Evolutionary conservation across 1,140 invertebrate species (phyloP).

Genomic region (Ips nitidus): DNA sequence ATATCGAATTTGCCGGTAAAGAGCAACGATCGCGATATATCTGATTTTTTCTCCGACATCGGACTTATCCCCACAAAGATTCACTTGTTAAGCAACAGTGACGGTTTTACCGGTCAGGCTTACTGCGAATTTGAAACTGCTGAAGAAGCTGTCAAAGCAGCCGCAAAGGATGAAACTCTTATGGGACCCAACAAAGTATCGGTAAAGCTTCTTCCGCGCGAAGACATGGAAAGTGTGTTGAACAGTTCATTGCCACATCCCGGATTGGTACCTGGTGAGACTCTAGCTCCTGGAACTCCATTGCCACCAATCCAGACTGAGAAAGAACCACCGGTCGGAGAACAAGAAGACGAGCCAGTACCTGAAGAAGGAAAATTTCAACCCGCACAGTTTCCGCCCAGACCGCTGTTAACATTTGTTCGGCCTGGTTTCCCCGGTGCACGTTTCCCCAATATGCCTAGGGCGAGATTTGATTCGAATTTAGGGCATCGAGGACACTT

Average conservation of each 20-base stretch:
- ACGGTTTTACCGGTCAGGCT: conserved; percentile 72
- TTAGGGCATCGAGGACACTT: background rate
- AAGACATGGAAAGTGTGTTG: conserved; percentile 54
- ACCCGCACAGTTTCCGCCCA: background rate
- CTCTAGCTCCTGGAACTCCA: conserved; percentile 16
- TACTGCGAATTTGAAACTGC: conserved; percentile 78
- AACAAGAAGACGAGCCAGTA: conserved; percentile 5
- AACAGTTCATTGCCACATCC: conserved; percentile 25
- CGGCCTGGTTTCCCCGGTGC: background rate
- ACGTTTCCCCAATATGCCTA: background rate
- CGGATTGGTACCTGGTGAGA: background rate
- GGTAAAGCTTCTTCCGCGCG: conserved; percentile 66
- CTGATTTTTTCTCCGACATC: conserved; percentile 77
- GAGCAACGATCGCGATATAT: conserved; percentile 73
- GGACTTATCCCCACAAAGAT: conserved; percentile 74
- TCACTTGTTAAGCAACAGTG: conserved; percentile 72
- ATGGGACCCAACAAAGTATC: conserved; percentile 67
- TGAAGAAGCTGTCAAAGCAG: conserved; percentile 69
- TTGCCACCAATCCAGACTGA: conserved; percentile 17
- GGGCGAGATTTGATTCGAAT: background rate
- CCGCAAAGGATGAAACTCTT: conserved; percentile 68
- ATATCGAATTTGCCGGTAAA: conserved; percentile 75
- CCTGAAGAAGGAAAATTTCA: background rate
- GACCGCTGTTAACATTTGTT: background rate
- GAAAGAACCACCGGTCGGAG: background rate